Evolutionary conservation across 64 coral and sea anemone species (phyloP).

Genomic region (Dendronephthya gigantea): DNA sequence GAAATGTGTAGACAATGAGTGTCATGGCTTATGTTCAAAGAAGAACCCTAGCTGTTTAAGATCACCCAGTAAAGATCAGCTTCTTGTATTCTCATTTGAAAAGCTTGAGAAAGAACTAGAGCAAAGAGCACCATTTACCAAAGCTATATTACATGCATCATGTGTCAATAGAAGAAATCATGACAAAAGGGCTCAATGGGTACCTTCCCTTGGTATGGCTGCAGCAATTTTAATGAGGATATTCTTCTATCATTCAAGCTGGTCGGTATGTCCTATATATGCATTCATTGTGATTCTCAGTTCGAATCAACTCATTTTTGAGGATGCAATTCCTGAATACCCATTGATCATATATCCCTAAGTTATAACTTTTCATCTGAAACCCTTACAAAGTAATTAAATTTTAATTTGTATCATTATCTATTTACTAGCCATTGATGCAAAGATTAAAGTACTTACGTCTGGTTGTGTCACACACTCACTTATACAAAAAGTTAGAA

Average conservation of each 20-base stretch:
- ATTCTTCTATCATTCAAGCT: conserved; percentile 61
- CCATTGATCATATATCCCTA: neutral
- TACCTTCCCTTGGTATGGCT: neutral
- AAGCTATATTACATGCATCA: conserved; percentile 37
- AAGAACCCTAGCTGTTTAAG: conserved; percentile 40
- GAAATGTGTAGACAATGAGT: conserved; percentile 34
- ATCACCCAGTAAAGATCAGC: conserved; percentile 38
- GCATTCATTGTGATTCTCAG: too few relatives aligned
- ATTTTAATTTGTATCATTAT: neutral
- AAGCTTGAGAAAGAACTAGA: conserved; percentile 38
- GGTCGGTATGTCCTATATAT: conserved; percentile 37
- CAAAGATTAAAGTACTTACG: neutral
- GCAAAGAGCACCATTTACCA: conserved; percentile 38
- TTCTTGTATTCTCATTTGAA: conserved; percentile 27
- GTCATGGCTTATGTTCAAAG: neutral
- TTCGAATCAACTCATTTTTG: neutral
- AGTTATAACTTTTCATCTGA: neutral
- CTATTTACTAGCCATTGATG: neutral
- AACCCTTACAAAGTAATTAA: neutral
- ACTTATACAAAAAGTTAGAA: conserved; percentile 29
- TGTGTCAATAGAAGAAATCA: conserved; percentile 20
- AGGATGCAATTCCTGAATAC: neutral
- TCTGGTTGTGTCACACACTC: neutral
- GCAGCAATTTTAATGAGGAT: conserved; percentile 32
- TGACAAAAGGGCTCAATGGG: neutral